phyloP scores from a whole-genome alignment of 2,888 invertebrate genomes.

The Shargacucullia verbasci region DNA sequence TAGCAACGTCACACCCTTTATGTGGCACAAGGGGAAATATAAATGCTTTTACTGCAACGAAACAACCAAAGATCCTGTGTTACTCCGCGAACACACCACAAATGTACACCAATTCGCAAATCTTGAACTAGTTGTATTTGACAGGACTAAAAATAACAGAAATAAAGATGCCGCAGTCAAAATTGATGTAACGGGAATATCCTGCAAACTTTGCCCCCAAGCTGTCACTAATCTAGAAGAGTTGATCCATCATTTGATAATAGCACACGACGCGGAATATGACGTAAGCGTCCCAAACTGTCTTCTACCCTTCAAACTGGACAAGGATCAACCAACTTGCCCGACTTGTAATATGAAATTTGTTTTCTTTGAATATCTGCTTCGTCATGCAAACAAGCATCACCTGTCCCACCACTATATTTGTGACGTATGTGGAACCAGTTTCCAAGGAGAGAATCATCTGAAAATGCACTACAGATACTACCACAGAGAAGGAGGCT shows the following conservation, averaged over 20 bases:
- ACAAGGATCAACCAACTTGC: constrained; percentile 79
- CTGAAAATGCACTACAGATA: constrained; percentile 85
- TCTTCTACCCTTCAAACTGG: constrained; percentile 79
- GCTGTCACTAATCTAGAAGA: constrained; percentile 74
- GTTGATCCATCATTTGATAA: constrained; percentile 81
- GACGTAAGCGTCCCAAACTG: constrained; percentile 82
- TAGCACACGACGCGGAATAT: constrained; percentile 83
- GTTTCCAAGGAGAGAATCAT: constrained; percentile 85
- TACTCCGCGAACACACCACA: constrained; percentile 74
- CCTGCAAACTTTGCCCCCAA: constrained; percentile 77
- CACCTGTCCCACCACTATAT: constrained; percentile 84
- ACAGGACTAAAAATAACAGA: constrained; percentile 81
- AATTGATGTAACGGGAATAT: constrained; percentile 79
- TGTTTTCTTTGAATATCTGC: constrained; percentile 81
- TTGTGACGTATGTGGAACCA: constrained; percentile 84
- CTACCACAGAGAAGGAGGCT: constrained; percentile 82
- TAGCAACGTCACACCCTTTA: constrained; percentile 81
- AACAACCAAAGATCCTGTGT: constrained; percentile 76
- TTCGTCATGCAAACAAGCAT: constrained; percentile 82
- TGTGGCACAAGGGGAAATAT: constrained; percentile 83
- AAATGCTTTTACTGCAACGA: constrained; percentile 82
- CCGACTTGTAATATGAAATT: constrained; percentile 82
- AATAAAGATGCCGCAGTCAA: constrained; percentile 84
- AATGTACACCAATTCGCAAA: constrained; percentile 75
- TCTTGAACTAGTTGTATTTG: constrained; percentile 77